These are phyloP conservation scores for Virgularia gustaviana DNA, from an alignment of 92 coral and sea anemone genomes.

Conservation along the genomic window DNA sequence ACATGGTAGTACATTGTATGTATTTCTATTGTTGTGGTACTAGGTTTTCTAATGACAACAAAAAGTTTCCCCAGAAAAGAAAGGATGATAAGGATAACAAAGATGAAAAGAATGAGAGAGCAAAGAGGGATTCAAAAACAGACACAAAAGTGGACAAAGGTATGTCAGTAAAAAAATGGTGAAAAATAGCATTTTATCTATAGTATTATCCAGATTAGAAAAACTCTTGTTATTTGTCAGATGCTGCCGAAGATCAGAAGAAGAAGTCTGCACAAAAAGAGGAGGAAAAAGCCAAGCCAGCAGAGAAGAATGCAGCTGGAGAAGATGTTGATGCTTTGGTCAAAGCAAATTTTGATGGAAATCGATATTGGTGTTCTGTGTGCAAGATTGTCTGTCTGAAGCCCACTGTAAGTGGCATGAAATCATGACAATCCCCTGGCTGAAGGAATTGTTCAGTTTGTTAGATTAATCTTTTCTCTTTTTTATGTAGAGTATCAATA, in stretches of 20 bases:
- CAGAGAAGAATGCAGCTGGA: conserved; percentile 44
- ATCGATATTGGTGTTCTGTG: conserved; percentile 42
- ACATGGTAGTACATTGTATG: too few relatives aligned
- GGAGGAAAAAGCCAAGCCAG: not conserved
- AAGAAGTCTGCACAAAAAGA: not conserved
- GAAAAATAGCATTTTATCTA: not conserved
- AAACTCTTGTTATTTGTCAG: not conserved
- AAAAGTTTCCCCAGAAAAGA: too few relatives aligned
- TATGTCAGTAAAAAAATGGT: too few relatives aligned
- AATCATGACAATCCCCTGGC: too few relatives aligned
- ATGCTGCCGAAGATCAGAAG: not conserved
- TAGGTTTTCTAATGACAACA: too few relatives aligned
- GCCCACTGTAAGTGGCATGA: conserved; percentile 13
- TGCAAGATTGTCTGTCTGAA: conserved; percentile 32
- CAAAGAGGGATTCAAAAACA: too few relatives aligned
- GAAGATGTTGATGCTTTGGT: conserved; percentile 72
- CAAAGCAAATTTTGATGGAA: conserved; percentile 60
- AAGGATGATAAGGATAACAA: too few relatives aligned
- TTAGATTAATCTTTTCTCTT: not conserved
- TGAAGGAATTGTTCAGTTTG: too few relatives aligned
- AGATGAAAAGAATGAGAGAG: too few relatives aligned
- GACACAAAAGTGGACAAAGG: too few relatives aligned
- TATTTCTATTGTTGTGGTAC: too few relatives aligned
- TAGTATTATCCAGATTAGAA: not conserved
- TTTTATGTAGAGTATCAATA: conserved; percentile 64